These are phyloP conservation scores for Hyposmocoma kahamanoa DNA, from an alignment of 1,140 invertebrate species.

Conservation along the genomic window DNA sequence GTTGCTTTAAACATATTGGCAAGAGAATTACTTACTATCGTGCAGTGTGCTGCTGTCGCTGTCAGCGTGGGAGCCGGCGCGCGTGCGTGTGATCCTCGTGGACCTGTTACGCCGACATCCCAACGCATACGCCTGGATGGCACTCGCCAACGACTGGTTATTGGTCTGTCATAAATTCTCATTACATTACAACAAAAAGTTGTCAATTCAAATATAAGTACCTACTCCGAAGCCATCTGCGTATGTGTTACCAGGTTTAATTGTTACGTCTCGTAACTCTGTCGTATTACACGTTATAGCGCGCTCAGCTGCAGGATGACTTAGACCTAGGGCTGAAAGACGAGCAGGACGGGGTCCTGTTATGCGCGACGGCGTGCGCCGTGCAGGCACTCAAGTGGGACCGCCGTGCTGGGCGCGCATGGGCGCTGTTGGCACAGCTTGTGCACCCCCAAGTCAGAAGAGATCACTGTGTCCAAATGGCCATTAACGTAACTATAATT, in stretches of 20 bases:
- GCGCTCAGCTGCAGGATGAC: background rate
- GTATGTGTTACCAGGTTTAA: too few relatives aligned
- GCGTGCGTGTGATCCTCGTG: slow-evolving; percentile 24
- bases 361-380: slow-evolving; percentile 34
- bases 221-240: too few relatives aligned
- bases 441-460: slow-evolving; percentile 37
- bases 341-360: slow-evolving; percentile 20
- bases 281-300: too few relatives aligned
- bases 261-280: too few relatives aligned
- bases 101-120: slow-evolving; percentile 46
- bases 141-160: slow-evolving; percentile 47
- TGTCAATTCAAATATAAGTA: too few relatives aligned
- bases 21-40: background rate
- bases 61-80: slow-evolving; percentile 22
- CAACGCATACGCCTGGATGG: slow-evolving; percentile 54
- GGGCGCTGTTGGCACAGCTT: slow-evolving; percentile 38
- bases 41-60: slow-evolving; percentile 40
- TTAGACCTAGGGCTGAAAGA: slow-evolving; percentile 13
- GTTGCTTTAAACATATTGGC: too few relatives aligned
- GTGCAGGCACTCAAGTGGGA: slow-evolving; percentile 45
- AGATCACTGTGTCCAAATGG: slow-evolving; percentile 43
- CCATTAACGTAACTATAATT: slow-evolving; percentile 22
- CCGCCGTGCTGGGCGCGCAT: slow-evolving; percentile 36
- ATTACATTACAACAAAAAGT: background rate
- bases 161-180: slow-evolving; percentile 19